A percentile compares a stretch with the other conserved stretches of the same genome.
Evolutionary conservation across 2,888 invertebrate genomes (phyloP).

Genomic region (Calameuta filiformis): DNA sequence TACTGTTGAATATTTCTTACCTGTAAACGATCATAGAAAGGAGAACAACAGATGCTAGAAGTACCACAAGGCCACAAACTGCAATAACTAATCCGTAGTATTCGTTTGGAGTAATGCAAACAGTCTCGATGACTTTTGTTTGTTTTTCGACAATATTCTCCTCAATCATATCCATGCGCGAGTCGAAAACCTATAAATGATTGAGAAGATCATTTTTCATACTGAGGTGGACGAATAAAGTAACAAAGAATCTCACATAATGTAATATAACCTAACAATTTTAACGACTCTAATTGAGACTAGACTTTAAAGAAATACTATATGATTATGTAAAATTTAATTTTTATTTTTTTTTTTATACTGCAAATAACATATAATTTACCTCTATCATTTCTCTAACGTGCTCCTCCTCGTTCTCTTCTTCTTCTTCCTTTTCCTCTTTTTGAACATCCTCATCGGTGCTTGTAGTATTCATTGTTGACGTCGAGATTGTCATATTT

Average conservation of each 20-base stretch:
- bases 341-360: neutral
- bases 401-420: constrained; percentile 75
- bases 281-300: neutral
- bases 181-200: constrained; percentile 79
- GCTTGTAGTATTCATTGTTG: constrained; percentile 60
- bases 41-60: constrained; percentile 79
- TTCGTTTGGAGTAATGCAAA: constrained; percentile 85
- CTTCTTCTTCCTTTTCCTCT: constrained; percentile 68
- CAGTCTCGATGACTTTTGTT: constrained; percentile 75
- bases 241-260: neutral
- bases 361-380: constrained; percentile 21
- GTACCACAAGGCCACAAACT: constrained; percentile 78
- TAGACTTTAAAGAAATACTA: neutral
- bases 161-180: constrained; percentile 68
- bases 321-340: too few relatives aligned
- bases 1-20: constrained; percentile 60
- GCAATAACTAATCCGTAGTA: constrained; percentile 88
- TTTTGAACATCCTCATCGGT: constrained; percentile 67
- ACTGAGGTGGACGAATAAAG: neutral
- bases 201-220: neutral
- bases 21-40: constrained; percentile 82
- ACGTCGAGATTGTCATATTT: constrained; percentile 41
- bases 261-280: neutral
- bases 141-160: constrained; percentile 54
- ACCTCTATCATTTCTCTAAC: constrained; percentile 92